A percentile compares a stretch with the other conserved stretches of the same genome.
phyloP scores from a whole-genome alignment of 2,113 vertebrate genomes.

The Nettapus auritus region DNA sequence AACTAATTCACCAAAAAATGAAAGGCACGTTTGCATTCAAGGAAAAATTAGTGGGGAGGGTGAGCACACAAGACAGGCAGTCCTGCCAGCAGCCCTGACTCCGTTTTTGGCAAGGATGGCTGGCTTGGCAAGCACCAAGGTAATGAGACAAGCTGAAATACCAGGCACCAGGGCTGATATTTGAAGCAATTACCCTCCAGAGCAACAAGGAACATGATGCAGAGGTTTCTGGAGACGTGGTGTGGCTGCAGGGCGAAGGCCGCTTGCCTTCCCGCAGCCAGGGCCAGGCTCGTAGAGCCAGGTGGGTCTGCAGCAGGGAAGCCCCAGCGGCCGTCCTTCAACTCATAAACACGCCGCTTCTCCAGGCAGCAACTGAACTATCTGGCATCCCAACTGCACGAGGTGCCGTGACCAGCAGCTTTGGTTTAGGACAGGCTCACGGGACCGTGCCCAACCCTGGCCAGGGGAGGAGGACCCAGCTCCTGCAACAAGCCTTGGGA shows the following conservation, averaged over 20 bases:
- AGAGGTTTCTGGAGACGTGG: slow-evolving; percentile 66
- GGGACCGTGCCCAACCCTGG: too few relatives aligned
- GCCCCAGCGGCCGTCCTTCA: background rate
- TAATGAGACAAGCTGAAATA: slow-evolving; percentile 75
- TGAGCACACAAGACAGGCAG: slow-evolving; percentile 33
- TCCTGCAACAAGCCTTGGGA: background rate
- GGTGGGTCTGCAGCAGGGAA: background rate
- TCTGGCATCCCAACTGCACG: background rate
- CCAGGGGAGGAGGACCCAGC: background rate
- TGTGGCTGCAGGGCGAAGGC: slow-evolving; percentile 24
- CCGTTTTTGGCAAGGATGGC: slow-evolving; percentile 72
- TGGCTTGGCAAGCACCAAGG: slow-evolving; percentile 64
- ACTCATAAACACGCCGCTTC: background rate
- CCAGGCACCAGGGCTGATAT: slow-evolving; percentile 63
- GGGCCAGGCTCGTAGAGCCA: background rate
- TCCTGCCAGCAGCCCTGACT: slow-evolving; percentile 74
- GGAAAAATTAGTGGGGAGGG: slow-evolving; percentile 66
- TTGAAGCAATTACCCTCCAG: slow-evolving; percentile 77
- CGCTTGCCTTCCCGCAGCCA: slow-evolving; percentile 58
- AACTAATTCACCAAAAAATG: slow-evolving; percentile 69
- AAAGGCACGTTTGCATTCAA: slow-evolving; percentile 76
- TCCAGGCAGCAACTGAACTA: background rate
- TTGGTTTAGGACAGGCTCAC: background rate
- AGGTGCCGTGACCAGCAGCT: background rate
- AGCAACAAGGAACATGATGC: slow-evolving; percentile 65